phyloP scores from a whole-genome alignment of 2,888 invertebrate genomes.

The Romanomermis culicivorax region DNA sequence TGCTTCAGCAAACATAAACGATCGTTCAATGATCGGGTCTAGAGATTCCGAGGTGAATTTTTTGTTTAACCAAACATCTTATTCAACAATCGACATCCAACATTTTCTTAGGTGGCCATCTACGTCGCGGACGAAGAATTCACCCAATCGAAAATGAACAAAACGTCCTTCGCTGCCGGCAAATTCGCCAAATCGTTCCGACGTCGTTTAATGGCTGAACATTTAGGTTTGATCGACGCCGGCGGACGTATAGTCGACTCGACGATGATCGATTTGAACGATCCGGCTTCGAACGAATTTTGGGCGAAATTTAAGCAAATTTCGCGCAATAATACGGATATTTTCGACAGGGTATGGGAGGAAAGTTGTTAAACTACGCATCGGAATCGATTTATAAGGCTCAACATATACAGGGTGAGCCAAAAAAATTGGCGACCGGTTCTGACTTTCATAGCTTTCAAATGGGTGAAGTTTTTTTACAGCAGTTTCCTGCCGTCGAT shows the following conservation, averaged over 20 bases:
- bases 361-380: not conserved
- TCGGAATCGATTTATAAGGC: no score
- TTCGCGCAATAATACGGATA: conserved; percentile 58
- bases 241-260: not conserved
- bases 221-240: conserved; percentile 46
- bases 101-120: conserved; percentile 32
- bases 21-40: conserved; percentile 74
- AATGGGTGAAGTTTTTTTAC: no score
- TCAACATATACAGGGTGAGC: no score
- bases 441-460: no score
- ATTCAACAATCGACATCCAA: not conserved
- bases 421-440: no score
- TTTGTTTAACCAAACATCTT: not conserved
- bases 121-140: conserved; percentile 48
- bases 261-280: conserved; percentile 41
- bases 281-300: conserved; percentile 58
- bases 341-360: conserved; percentile 52
- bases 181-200: conserved; percentile 63
- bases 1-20: conserved; percentile 94
- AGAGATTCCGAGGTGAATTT: conserved; percentile 55
- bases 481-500: no score
- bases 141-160: conserved; percentile 56
- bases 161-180: conserved; percentile 55
- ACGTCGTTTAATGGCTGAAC: conserved; percentile 65
- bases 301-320: conserved; percentile 52